Conservation (phyloP, 1,140 invertebrate genomes). For the Drosophila tani region DNA sequence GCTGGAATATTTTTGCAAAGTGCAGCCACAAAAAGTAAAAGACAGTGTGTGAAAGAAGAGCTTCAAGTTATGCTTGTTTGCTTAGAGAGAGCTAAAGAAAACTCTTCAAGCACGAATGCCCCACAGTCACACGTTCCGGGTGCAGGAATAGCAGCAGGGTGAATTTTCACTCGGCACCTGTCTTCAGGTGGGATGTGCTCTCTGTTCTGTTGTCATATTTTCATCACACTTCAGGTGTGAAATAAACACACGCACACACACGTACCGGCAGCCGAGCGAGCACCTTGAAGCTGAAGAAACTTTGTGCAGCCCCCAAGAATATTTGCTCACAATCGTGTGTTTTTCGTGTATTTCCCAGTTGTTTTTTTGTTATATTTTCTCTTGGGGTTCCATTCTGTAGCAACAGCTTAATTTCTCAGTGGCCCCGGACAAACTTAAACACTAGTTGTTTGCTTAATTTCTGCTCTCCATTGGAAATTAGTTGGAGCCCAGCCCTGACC, state of each 20-base stretch:
- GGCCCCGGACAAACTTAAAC: constrained; percentile 41
- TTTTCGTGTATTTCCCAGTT: background rate
- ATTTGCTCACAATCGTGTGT: constrained; percentile 38
- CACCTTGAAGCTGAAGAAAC: constrained; percentile 26
- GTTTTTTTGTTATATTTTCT: background rate
- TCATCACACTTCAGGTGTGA: constrained; percentile 80
- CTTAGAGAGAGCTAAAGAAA: constrained; percentile 44
- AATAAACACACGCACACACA: constrained; percentile 63
- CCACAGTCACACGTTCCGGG: constrained; percentile 76
- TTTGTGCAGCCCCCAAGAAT: constrained; percentile 23
- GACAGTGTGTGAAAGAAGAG: constrained; percentile 58
- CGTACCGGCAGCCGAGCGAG: constrained; percentile 16
- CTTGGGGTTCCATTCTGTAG: constrained; percentile 7
- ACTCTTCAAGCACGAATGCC: constrained; percentile 80
- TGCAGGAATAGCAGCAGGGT: constrained; percentile 41
- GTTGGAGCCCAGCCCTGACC: constrained; percentile 11
- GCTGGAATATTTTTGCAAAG: background rate
- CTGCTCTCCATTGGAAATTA: constrained; percentile 39
- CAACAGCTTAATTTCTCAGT: constrained; percentile 64
- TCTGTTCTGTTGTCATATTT: constrained; percentile 78
- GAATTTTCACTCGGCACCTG: constrained; percentile 68
- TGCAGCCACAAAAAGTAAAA: constrained; percentile 21
- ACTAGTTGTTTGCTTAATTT: constrained; percentile 37
- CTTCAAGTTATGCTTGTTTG: constrained; percentile 73
- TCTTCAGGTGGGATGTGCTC: constrained; percentile 54